A percentile compares a stretch with the other conserved stretches of the same genome.
Evolutionary conservation across 2,113 vertebrate species (phyloP).

Genomic region (Alectura lathami): DNA sequence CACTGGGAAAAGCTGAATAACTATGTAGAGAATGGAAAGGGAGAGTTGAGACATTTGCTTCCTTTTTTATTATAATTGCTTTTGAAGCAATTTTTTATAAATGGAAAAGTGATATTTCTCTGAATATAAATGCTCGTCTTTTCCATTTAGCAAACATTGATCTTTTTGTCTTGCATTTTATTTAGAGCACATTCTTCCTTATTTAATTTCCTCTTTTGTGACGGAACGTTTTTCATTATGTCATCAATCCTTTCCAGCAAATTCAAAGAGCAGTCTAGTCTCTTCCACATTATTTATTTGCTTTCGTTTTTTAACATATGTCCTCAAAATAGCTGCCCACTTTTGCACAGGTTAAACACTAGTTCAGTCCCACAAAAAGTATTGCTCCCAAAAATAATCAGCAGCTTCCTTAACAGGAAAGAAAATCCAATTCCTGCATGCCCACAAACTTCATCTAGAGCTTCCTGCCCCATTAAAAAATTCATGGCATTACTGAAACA

Average conservation of each 20-base stretch:
- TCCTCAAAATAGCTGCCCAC: background rate
- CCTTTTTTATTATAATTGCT: background rate
- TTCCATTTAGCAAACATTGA: background rate
- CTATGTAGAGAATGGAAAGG: background rate
- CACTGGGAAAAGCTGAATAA: background rate
- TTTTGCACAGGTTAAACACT: background rate
- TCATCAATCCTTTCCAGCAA: background rate
- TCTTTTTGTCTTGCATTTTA: background rate
- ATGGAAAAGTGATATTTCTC: background rate
- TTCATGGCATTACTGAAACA: background rate
- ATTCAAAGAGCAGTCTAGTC: background rate
- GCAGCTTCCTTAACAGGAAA: background rate
- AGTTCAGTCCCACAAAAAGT: background rate
- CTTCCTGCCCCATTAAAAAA: background rate
- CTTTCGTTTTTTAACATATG: background rate
- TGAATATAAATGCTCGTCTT: background rate
- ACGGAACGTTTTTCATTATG: background rate
- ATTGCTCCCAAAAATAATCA: background rate
- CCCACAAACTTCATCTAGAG: background rate
- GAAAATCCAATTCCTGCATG: background rate
- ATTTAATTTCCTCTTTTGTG: constrained; percentile 6
- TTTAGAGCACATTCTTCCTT: background rate
- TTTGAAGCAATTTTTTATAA: background rate
- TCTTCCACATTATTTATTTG: background rate
- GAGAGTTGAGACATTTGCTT: background rate